Conservation (phyloP, 2,888 invertebrate species). For the Quadroppia sp. region DNA sequence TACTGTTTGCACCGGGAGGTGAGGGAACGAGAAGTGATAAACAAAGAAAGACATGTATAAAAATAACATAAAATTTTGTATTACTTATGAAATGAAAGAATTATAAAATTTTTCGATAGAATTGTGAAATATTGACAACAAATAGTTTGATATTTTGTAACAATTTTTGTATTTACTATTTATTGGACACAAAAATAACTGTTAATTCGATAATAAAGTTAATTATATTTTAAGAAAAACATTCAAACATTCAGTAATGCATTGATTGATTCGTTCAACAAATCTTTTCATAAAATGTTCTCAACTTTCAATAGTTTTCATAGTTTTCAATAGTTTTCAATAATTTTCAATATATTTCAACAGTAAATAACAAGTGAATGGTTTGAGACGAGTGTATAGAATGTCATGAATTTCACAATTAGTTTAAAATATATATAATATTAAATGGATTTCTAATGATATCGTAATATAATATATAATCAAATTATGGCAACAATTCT, state of each 20-base stretch:
- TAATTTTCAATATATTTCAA: too few relatives aligned
- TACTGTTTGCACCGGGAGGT: neutral
- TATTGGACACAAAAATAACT: neutral
- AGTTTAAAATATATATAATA: neutral
- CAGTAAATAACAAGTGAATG: neutral
- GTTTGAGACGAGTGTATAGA: neutral
- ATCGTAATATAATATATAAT: neutral
- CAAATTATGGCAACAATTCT: constrained; percentile 4
- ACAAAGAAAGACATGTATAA: too few relatives aligned
- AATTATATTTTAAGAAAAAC: neutral
- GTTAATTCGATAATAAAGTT: neutral
- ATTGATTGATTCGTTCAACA: constrained; percentile 8
- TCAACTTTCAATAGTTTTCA: too few relatives aligned
- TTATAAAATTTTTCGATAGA: neutral
- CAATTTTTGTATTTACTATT: neutral
- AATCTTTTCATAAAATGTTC: constrained; percentile 3
- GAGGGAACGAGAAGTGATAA: neutral
- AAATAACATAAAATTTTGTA: too few relatives aligned
- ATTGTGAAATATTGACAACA: neutral
- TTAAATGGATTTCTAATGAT: neutral
- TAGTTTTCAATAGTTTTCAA: too few relatives aligned
- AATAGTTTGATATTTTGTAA: neutral
- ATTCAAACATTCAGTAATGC: neutral
- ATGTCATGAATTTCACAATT: neutral
- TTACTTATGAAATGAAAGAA: too few relatives aligned